Evolutionary conservation across 1,140 invertebrate species (phyloP), one percentile per base, ranked within the genome.

Genomic region (Agrypnia vestita): DNA sequence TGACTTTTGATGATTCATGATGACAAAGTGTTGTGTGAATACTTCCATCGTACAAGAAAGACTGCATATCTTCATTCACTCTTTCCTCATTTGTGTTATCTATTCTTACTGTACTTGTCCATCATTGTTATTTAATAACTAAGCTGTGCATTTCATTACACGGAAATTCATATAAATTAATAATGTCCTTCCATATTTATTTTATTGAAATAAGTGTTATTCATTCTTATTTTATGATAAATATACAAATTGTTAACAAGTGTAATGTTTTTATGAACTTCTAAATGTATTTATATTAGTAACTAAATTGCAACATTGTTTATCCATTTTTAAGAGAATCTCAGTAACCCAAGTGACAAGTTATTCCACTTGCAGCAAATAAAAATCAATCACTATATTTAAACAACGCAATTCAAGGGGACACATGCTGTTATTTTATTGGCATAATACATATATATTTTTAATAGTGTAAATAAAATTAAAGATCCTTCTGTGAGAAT

Each of bases 1-100:
- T 96, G 88, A 95, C 94, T 25, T 96, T 95, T 88, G 95, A 95
- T 85, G 95, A 96, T 86, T 94, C 91, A 80, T 93, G 89, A 91
- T 85, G 17, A 49, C 17, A 15, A 8, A 19, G 17, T 7, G 12
- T 12, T 15, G 9, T 9, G 62, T 56, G n/a, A 25, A 35, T 12
- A 51, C 21, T 25, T 19, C 19, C 49, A 71, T 71, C 8, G 12
- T 71, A 12, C 17, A 47, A 71, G 67, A 71, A 71, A 71, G 67
- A 71, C 67, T 71, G 67, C 67, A 71, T 71, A 71, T 71, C 67
- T 71, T 19, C 25, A 35, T 35, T 35, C 19, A 12, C 46, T 71
- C 21, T 47, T 21, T 71, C 13, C 13, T 49, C n/a, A 51, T 51
- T 49, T 71, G 11, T 71, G 47, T 71, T 71, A 71, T 71, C 17